Base-by-base conservation (phyloP, 1,140 invertebrate species). In the Zaprionus africanus region DNA sequence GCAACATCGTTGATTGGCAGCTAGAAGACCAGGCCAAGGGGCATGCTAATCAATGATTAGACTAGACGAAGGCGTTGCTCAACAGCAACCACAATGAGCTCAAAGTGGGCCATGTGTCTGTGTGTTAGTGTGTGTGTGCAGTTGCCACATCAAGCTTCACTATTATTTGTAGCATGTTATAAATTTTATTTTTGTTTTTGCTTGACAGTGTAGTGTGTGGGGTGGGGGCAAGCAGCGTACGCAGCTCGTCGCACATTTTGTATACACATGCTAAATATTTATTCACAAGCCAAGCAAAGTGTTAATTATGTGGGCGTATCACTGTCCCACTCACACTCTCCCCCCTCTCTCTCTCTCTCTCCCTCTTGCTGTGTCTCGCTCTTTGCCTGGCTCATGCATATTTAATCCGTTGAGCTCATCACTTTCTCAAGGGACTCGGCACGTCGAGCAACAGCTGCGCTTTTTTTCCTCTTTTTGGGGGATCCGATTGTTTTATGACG, bases 181-280 rank as follows among this genome's bases (percentile, higher is more conserved):
- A 84, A 84, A 78, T 84, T 68, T 85, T 75, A 59, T 87, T 69
- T 76, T 17, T 17, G 41, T 17, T 46, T 46, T 46, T 46, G 41
- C 7, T 46, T 46, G 31, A 34, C 31, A 34, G 26, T 41, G 4
- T 13, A n/a, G 22, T 22, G 22, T 22, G 22, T 22, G 22, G 1
- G 22, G 5, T 5, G 38, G 15, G 38, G 38, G 36, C 36, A 38
- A 13, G 38, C 38, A 41, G 5, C n/a, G 38, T 41, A 41, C 15
- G 17, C 54, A 22, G n/a, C 26, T 22, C 19, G 7, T 43, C 41
- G 41, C 41, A 46, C 19, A 24, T 56, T 78, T 58, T 76, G 60
- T 80, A 84, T 64, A 85, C 78, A 77, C 82, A 85, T 74, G 82
- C 78, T 74, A 86, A 87, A 82, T 85, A 85, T 85, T 85, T 85